Evolutionary conservation across 1,140 invertebrate genomes (phyloP).

Genomic region (Drosophila seguyi): DNA sequence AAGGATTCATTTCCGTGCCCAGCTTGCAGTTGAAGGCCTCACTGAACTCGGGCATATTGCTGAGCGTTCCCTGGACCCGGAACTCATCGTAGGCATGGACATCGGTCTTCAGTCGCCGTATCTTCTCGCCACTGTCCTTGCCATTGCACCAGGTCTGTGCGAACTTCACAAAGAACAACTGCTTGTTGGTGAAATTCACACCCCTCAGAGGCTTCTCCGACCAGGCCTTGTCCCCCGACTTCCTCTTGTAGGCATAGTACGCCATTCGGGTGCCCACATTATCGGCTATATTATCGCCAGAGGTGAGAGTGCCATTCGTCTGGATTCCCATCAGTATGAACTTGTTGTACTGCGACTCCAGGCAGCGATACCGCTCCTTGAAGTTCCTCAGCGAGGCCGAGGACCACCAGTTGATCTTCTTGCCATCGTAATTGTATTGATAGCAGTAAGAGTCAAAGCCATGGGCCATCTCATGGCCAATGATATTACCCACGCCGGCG

Average conservation of each 20-base stretch:
- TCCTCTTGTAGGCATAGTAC: slow-evolving; percentile 87
- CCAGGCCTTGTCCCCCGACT: slow-evolving; percentile 83
- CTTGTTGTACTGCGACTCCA: slow-evolving; percentile 93
- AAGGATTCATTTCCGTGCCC: slow-evolving; percentile 89
- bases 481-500: slow-evolving; percentile 89
- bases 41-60: slow-evolving; percentile 89
- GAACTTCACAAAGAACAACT: slow-evolving; percentile 87
- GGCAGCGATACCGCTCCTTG: slow-evolving; percentile 91
- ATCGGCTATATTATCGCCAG: slow-evolving; percentile 96
- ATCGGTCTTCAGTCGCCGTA: slow-evolving; percentile 66
- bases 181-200: slow-evolving; percentile 86
- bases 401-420: slow-evolving; percentile 94
- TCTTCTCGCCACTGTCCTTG: slow-evolving; percentile 84
- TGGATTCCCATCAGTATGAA: slow-evolving; percentile 82
- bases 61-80: slow-evolving; percentile 89
- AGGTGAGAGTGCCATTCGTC: slow-evolving; percentile 91
- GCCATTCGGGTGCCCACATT: slow-evolving; percentile 94
- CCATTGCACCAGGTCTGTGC: slow-evolving; percentile 87
- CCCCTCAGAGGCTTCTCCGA: slow-evolving; percentile 86
- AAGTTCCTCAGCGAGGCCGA: slow-evolving; percentile 88
- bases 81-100: slow-evolving; percentile 85
- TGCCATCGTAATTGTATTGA: slow-evolving; percentile 91
- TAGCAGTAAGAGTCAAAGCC: slow-evolving; percentile 90
- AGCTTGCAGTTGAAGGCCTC: slow-evolving; percentile 88
- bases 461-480: slow-evolving; percentile 90